phyloP scores from a whole-genome alignment of 1,140 invertebrate genomes.

The Drosophila ficusphila region DNA sequence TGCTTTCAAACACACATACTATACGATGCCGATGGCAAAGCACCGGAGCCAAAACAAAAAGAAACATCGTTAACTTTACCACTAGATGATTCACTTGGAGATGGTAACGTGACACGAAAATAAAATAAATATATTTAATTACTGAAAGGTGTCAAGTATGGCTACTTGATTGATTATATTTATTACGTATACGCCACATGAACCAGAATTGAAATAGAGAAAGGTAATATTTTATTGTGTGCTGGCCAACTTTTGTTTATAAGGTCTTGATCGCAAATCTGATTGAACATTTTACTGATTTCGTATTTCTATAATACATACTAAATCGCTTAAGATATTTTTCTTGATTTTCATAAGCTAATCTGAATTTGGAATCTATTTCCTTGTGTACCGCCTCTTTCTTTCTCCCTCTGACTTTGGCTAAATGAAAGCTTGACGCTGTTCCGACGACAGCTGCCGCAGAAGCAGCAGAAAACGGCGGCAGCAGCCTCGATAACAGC shows the following conservation, averaged over 20 bases:
- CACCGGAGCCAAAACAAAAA: slow-evolving; percentile 49
- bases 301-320: neutral
- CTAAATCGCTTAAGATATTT: neutral
- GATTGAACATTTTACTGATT: too few species aligned
- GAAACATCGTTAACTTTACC: slow-evolving; percentile 13
- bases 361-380: neutral
- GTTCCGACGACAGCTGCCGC: slow-evolving; percentile 65
- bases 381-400: neutral
- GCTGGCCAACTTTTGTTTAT: too few species aligned
- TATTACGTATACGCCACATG: neutral
- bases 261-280: too few species aligned
- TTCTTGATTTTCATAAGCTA: neutral
- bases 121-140: too few species aligned
- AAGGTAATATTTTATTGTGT: too few species aligned
- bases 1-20: slow-evolving; percentile 67
- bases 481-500: slow-evolving; percentile 28
- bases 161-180: neutral
- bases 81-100: slow-evolving; percentile 16
- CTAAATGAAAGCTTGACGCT: slow-evolving; percentile 74
- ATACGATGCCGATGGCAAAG: slow-evolving; percentile 26
- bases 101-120: slow-evolving; percentile 1
- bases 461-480: slow-evolving; percentile 16
- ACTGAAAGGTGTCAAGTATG: too few species aligned
- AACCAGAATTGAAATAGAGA: too few species aligned
- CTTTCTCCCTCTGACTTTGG: slow-evolving; percentile 16